Percentiles rank a stretch among this genome's conserved stretches.
Evolutionary conservation across 2,113 vertebrate genomes (phyloP).

Genomic region (Equus przewalskii): DNA sequence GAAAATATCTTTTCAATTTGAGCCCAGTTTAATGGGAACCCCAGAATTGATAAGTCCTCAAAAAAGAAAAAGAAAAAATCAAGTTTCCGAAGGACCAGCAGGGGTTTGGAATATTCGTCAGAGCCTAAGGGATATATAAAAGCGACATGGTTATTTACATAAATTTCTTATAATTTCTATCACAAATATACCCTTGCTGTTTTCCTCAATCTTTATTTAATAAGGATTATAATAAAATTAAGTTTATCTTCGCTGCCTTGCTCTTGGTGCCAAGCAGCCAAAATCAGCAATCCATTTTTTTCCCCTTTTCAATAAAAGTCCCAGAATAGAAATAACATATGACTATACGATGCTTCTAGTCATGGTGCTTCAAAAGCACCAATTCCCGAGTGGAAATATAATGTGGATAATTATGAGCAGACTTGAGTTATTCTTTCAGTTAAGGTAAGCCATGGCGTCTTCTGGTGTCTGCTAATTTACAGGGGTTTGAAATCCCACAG

Average conservation of each 20-base stretch:
- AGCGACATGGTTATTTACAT: constrained; percentile 82
- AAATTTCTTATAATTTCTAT: constrained; percentile 87
- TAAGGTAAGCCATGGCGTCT: neutral
- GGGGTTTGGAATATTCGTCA: constrained; percentile 80
- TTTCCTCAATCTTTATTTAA: constrained; percentile 81
- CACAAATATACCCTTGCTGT: constrained; percentile 69
- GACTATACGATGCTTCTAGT: neutral
- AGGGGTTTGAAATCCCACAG: neutral
- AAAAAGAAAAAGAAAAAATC: neutral
- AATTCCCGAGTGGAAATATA: neutral
- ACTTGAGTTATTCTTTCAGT: neutral
- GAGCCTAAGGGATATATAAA: constrained; percentile 79
- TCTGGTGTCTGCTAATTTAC: neutral
- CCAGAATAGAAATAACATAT: constrained; percentile 68
- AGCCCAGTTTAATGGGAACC: neutral
- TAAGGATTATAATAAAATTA: constrained; percentile 85
- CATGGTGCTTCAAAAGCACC: neutral
- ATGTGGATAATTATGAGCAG: constrained; percentile 36
- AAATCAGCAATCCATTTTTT: constrained; percentile 52
- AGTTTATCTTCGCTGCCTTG: constrained; percentile 66
- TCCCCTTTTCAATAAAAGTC: constrained; percentile 50
- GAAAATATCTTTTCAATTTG: constrained; percentile 75
- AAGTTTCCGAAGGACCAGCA: constrained; percentile 60
- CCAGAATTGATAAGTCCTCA: constrained; percentile 33
- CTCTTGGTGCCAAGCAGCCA: constrained; percentile 70